Percentiles rank a stretch among this genome's conserved stretches.
Evolutionary conservation across 2,797 vertebrate species (phyloP).

Genomic region (Cuniculus paca): DNA sequence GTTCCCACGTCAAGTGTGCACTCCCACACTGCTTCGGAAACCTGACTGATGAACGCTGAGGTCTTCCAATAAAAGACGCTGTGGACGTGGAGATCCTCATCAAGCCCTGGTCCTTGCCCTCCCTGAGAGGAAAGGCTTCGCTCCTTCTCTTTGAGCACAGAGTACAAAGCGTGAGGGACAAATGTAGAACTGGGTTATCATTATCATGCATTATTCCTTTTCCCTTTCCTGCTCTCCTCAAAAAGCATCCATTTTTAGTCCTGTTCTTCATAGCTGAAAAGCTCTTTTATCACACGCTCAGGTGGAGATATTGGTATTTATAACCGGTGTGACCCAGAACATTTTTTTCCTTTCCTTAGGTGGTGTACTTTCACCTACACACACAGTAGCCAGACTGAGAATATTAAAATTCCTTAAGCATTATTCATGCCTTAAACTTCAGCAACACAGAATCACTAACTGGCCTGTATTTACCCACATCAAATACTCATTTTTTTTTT

Average conservation of each 20-base stretch:
- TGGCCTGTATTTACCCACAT: constrained; percentile 75
- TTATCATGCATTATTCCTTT: constrained; percentile 57
- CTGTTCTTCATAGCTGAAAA: constrained; percentile 65
- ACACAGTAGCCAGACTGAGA: constrained; percentile 82
- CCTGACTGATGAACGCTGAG: not conserved
- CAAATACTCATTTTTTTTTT: constrained; percentile 80
- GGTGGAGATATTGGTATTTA: constrained; percentile 79
- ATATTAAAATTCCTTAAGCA: constrained; percentile 76
- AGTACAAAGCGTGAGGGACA: constrained; percentile 65
- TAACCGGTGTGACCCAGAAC: constrained; percentile 77
- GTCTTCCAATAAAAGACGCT: constrained; percentile 49
- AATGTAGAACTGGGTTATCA: constrained; percentile 65
- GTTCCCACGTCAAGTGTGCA: not conserved
- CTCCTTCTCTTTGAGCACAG: not conserved
- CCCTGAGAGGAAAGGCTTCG: constrained; percentile 8
- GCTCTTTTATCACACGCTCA: constrained; percentile 78
- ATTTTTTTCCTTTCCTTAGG: constrained; percentile 67
- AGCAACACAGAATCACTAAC: constrained; percentile 84
- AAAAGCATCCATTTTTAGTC: constrained; percentile 78
- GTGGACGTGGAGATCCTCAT: not conserved
- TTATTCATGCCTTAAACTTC: constrained; percentile 81
- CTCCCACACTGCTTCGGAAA: not conserved
- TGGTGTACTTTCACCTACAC: constrained; percentile 75
- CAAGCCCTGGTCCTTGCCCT: not conserved
- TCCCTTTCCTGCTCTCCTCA: constrained; percentile 41